Base-by-base conservation (phyloP, 1,140 invertebrate genomes). In the Galleria mellonella region DNA sequence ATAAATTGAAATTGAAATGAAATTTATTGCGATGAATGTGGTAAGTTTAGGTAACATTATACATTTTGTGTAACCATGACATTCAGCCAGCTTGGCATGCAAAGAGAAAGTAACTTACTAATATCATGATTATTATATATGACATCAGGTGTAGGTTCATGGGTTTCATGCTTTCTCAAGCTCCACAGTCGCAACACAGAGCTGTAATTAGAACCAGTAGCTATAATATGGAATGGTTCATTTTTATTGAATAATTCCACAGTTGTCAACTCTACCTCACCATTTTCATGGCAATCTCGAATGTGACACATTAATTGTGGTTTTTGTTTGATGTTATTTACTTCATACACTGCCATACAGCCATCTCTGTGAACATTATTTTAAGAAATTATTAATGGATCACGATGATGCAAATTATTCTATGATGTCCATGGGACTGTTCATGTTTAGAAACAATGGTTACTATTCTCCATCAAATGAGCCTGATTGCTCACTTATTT, bases 231-330 rank as follows among this genome's bases (percentile, higher is more conserved):
- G 11, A 15, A 35, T 32, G 27, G 6, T 4, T 36, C 15, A 8
- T 31, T 37, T 15, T 37, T 56, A 13, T 58, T 40, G 4, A 72
- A 49, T 12, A 66, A 40, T 44, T 84, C 81, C 4, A 84, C 71
- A 11, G 73, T 65, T 10, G 76, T 57, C 4, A 84, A 76, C 52
- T 82, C 81, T 7, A 61, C 57, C 10, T 44, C 8, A 3, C 81
- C 81, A 56, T 62, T 50, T 5, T 65, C 49, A 38, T 75, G 71
- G 36, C 77, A 81, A 52, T 84, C 62, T 27, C 56, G 15, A 13
- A 78, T 72, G 35, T 75, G 61, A 28, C 51, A 52, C 6, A 75
- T 15, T 14, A 76, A 43, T 11, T 30, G 17, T 29, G 81, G 81
- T 33, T 44, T 59, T 13, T 43, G 39, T 23, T 30, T 46, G 37